Evolutionary conservation across 2,888 invertebrate species (phyloP), one percentile per base, ranked within the genome.

Genomic region (Torymus texanus): DNA sequence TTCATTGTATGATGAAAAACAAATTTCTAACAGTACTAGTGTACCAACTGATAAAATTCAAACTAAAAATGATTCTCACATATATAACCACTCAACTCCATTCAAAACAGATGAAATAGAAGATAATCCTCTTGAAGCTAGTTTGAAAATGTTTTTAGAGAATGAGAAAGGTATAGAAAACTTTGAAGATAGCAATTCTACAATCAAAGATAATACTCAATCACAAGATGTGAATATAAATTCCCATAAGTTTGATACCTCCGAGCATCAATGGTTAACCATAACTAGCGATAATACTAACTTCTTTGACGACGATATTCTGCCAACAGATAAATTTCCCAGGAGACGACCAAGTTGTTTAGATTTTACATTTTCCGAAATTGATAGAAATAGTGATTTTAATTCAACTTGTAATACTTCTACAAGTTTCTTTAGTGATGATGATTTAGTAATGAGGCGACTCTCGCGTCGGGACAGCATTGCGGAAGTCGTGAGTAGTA

Each of bases 401-500:
- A 81, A 75, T 53, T 56, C 74, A 21, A 2, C 13, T 5, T 81
- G 76, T 0, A 74, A 65, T 21, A 12, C 63, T 13, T 66, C 62
- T 59, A 53, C 24, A 51, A 82, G 80, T 59, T 67, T 78, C 14
- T 80, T 68, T 12, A 51, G 71, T 5, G 74, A 81, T 5, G 82
- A 82, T 41, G 75, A 80, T 24, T 56, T 73, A 11, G 63, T 79
- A 3, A 66, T 71, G 59, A 82, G 75, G 10, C 68, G 18, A 80
- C 50, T 63, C n/a, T 78, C 68, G 70, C 81, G 85, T 12, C 80
- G 85, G 74, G 86, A 88, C 79, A 85, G 85, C 70, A 82, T 88
- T 13, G 81, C 83, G 0, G 87, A 88, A 58, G 84, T 87, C 5
- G 84, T 87, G 14, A 85, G 84, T 11, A 82, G 84, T 29, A 84